Percentiles rank a stretch among this genome's conserved stretches.
phyloP scores from a whole-genome alignment of 2,888 invertebrate species.

The Linnaemya vulpina region DNA sequence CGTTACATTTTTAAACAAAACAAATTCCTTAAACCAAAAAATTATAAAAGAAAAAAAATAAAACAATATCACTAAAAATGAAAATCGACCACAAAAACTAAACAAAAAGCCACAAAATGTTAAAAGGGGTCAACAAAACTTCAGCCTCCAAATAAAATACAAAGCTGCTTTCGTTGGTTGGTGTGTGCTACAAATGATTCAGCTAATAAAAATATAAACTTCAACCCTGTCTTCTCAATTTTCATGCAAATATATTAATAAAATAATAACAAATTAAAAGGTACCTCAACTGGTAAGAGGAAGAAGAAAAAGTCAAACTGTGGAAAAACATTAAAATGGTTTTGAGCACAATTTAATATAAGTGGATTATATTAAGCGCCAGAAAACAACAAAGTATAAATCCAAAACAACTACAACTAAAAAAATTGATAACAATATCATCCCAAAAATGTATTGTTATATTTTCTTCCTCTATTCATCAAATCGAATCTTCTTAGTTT shows the following conservation, averaged over 20 bases:
- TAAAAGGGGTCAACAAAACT: constrained; percentile 58
- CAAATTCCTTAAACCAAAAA: constrained; percentile 72
- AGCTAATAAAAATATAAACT: constrained; percentile 23
- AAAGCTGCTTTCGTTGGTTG: constrained; percentile 51
- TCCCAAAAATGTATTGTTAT: constrained; percentile 57
- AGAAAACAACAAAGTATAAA: constrained; percentile 39
- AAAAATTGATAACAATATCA: constrained; percentile 55
- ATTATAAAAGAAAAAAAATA: constrained; percentile 72
- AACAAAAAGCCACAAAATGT: constrained; percentile 52
- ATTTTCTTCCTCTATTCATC: constrained; percentile 61
- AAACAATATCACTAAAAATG: constrained; percentile 74
- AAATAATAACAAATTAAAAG: constrained; percentile 31
- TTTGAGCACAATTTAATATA: constrained; percentile 22
- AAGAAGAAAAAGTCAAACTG: constrained; percentile 9
- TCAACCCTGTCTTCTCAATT: constrained; percentile 47
- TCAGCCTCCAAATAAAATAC: constrained; percentile 41
- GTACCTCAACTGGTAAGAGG: constrained; percentile 60
- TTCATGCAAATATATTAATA: constrained; percentile 33
- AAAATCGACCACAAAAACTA: constrained; percentile 71
- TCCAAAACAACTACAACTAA: constrained; percentile 50
- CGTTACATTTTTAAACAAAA: constrained; percentile 79
- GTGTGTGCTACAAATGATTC: constrained; percentile 44
- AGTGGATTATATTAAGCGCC: constrained; percentile 18
- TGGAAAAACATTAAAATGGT: constrained; percentile 24
- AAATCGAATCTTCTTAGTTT: constrained; percentile 59